These are phyloP conservation scores for Tromatobia lineatoria DNA, from an alignment of 2,888 invertebrate species.

Conservation along the genomic window DNA sequence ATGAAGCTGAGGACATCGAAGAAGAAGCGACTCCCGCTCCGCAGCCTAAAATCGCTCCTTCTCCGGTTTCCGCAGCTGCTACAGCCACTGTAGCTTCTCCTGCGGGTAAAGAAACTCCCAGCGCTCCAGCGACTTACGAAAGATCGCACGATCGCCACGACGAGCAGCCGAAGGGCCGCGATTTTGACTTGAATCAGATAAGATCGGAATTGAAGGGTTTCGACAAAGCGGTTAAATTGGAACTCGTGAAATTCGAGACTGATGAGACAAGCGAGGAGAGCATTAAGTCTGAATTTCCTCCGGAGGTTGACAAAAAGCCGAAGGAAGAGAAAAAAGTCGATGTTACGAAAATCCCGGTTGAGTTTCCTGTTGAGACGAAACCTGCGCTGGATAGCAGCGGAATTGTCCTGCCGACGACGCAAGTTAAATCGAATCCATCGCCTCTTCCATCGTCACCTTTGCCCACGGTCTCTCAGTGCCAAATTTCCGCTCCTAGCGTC, in stretches of 20 bases:
- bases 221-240: constrained; percentile 88
- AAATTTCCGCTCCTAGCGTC: constrained; percentile 30
- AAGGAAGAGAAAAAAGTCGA: constrained; percentile 78
- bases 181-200: constrained; percentile 94
- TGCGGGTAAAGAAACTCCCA: constrained; percentile 10
- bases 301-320: constrained; percentile 78
- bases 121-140: constrained; percentile 40
- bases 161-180: constrained; percentile 89
- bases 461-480: constrained; percentile 23
- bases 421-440: constrained; percentile 64
- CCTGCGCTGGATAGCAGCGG: constrained; percentile 50
- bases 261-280: constrained; percentile 87
- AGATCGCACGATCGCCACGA: constrained; percentile 85
- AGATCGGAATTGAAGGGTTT: constrained; percentile 94
- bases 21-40: constrained; percentile 23
- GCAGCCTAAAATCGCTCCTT: background rate
- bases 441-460: constrained; percentile 41
- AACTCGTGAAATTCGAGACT: constrained; percentile 82
- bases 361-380: constrained; percentile 58
- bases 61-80: background rate
- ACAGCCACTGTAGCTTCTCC: background rate
- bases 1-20: constrained; percentile 58
- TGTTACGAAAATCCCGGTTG: constrained; percentile 78
- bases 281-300: constrained; percentile 80
- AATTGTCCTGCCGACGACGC: constrained; percentile 45